A percentile compares a stretch with the other conserved stretches of the same genome.
Evolutionary conservation across 2,797 vertebrate genomes (phyloP).

Genomic region (Crocidura indochinensis): DNA sequence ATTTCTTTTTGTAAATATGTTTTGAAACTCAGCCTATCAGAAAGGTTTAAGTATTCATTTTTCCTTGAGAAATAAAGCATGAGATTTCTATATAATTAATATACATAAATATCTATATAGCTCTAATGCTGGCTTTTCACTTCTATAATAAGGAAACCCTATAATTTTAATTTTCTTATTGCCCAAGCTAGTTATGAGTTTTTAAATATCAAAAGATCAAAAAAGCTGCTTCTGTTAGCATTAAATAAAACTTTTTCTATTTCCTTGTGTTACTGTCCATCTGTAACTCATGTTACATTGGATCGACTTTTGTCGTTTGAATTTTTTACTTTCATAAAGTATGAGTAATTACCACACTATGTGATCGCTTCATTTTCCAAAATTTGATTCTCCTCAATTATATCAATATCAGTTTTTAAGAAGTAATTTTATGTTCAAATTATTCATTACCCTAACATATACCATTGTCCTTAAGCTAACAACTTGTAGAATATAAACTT

Average conservation of each 20-base stretch:
- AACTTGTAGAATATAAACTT: slow-evolving; percentile 26
- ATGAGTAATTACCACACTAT: background rate
- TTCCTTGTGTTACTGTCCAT: background rate
- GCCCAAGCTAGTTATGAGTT: slow-evolving; percentile 4
- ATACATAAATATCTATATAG: background rate
- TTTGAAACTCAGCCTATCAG: slow-evolving; percentile 54
- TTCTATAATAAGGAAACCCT: slow-evolving; percentile 24
- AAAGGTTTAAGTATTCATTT: slow-evolving; percentile 36
- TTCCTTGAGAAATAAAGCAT: background rate
- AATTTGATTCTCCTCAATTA: slow-evolving; percentile 24
- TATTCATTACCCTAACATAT: background rate
- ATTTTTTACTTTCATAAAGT: slow-evolving; percentile 42
- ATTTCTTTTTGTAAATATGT: background rate
- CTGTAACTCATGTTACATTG: background rate
- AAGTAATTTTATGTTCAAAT: slow-evolving; percentile 52
- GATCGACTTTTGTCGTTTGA: background rate
- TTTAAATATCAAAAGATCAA: slow-evolving; percentile 64
- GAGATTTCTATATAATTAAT: slow-evolving; percentile 57
- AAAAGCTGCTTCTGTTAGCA: background rate
- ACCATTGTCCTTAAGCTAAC: background rate
- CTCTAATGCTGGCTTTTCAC: slow-evolving; percentile 38
- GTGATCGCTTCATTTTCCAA: background rate
- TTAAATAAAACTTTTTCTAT: slow-evolving; percentile 13
- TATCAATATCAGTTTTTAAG: background rate
- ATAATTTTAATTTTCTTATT: slow-evolving; percentile 59